Base-by-base conservation (phyloP, 1,140 invertebrate genomes). In the Thaumetopoea pityocampa region DNA sequence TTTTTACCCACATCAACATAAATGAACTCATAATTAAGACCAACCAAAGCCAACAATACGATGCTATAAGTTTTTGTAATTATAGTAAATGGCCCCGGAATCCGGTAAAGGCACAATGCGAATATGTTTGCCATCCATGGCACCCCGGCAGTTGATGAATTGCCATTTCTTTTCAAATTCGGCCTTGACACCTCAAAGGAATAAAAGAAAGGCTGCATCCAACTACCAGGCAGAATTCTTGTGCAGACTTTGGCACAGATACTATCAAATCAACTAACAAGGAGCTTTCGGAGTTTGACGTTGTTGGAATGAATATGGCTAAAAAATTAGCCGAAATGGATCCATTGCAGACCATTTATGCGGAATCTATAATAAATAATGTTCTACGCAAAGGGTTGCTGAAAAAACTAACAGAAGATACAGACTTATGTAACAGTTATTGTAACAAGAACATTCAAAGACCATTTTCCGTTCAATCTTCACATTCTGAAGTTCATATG, bases 251-350 rank as follows among this genome's bases (percentile, higher is more conserved):
- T 9, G n/a, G 23, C 23, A 9, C 23, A 24, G 23, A 4, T 2
- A 24, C 23, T 24, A 24, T 24, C 23, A 24, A 24, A 24, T 6
- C 23, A 9, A 24, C 23, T 24, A 24, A 24, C 14, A 41, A 19
- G 19, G 28, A 42, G 11, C 19, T 32, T 15, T 32, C 23, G 12
- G 33, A 51, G 23, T 46, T 37, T 38, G 48, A 51, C 10, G 33
- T 18, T 17, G 24, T 10, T 33, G 48, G 48, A 12, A 40, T 46
- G 9, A 37, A 23, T 17, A 27, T 32, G 20, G 34, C 42, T n/a
- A 40, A 24, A 33, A 51, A 51, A 38, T 17, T 51, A 18, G 29
- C 16, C 8, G 46, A 26, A 35, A 51, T 51, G 46, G 32, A 44
- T 26, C 6, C 38, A 11, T 16, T 16, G 5, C 41, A 51, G 20